Percentiles rank a stretch among this genome's conserved stretches.
These are phyloP conservation scores for Trachops cirrhosus DNA, from an alignment of 2,797 vertebrate genomes.

Conservation along the genomic window DNA sequence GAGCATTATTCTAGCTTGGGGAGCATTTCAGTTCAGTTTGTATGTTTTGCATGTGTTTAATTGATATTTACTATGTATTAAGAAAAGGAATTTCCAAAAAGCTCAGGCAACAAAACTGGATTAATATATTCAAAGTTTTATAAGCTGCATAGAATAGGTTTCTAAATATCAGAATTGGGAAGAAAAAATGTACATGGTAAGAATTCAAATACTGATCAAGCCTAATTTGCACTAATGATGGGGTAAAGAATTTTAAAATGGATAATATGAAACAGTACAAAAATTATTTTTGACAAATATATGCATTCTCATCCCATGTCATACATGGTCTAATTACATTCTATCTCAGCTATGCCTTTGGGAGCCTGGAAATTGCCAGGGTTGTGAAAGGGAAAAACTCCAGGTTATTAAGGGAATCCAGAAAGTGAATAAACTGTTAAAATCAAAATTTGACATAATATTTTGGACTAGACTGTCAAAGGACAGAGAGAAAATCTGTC, in stretches of 20 bases:
- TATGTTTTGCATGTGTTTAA: conserved; percentile 8
- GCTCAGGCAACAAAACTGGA: conserved; percentile 7
- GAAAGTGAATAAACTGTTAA: conserved; percentile 29
- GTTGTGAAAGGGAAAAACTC: neutral
- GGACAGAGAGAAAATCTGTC: neutral
- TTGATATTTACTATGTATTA: conserved; percentile 31
- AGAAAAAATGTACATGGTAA: conserved; percentile 13
- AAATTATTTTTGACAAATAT: conserved; percentile 52
- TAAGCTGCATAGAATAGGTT: conserved; percentile 2
- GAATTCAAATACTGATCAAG: neutral
- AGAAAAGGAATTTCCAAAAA: conserved; percentile 36
- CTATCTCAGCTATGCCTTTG: neutral
- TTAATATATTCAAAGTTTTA: conserved; percentile 26
- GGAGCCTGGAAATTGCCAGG: neutral
- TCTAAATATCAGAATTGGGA: conserved; percentile 35
- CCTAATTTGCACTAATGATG: conserved; percentile 6
- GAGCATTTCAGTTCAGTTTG: neutral
- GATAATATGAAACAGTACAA: conserved; percentile 38
- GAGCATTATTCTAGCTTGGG: neutral
- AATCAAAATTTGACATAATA: neutral
- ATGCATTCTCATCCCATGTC: neutral
- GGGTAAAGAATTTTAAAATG: conserved; percentile 36
- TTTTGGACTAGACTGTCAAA: conserved; percentile 19
- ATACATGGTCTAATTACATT: neutral
- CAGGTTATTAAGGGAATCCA: neutral